Evolutionary conservation across 2,888 invertebrate genomes (phyloP).

Genomic region (Phaedon cochleariae): DNA sequence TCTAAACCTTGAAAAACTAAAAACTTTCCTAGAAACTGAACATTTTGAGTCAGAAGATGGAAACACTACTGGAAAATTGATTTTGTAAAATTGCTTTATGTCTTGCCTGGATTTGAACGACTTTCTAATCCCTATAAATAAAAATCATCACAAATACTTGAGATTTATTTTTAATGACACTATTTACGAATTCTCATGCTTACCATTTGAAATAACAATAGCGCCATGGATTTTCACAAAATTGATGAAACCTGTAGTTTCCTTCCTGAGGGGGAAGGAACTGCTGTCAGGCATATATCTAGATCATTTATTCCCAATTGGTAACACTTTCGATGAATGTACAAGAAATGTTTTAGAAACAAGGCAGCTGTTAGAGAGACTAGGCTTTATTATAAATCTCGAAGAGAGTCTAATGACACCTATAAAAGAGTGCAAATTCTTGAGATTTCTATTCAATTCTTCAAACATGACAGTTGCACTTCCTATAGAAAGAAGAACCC

Average conservation of each 20-base stretch:
- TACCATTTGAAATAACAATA: slow-evolving; percentile 40
- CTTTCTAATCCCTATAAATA: slow-evolving; percentile 37
- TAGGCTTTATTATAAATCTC: no score
- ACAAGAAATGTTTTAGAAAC: no score
- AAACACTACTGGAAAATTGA: slow-evolving; percentile 32
- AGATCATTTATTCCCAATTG: no score
- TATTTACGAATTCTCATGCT: slow-evolving; percentile 41
- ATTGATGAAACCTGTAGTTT: slow-evolving; percentile 36
- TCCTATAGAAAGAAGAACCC: slow-evolving; percentile 12
- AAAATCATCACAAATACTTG: slow-evolving; percentile 37
- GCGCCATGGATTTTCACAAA: slow-evolving; percentile 47
- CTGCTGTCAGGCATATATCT: no score
- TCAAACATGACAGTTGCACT: background rate
- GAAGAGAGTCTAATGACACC: slow-evolving; percentile 18
- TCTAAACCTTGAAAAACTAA: slow-evolving; percentile 9
- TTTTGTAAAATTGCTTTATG: slow-evolving; percentile 29
- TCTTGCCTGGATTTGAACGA: slow-evolving; percentile 32
- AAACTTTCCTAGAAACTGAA: slow-evolving; percentile 8
- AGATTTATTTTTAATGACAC: slow-evolving; percentile 40
- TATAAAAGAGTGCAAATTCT: slow-evolving; percentile 30
- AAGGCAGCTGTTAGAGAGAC: no score
- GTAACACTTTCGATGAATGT: no score
- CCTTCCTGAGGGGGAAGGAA: no score
- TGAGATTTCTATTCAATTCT: slow-evolving; percentile 28
- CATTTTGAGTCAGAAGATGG: slow-evolving; percentile 48